Evolutionary conservation across 1,140 invertebrate species (phyloP).

Genomic region (Bacillus rossius): DNA sequence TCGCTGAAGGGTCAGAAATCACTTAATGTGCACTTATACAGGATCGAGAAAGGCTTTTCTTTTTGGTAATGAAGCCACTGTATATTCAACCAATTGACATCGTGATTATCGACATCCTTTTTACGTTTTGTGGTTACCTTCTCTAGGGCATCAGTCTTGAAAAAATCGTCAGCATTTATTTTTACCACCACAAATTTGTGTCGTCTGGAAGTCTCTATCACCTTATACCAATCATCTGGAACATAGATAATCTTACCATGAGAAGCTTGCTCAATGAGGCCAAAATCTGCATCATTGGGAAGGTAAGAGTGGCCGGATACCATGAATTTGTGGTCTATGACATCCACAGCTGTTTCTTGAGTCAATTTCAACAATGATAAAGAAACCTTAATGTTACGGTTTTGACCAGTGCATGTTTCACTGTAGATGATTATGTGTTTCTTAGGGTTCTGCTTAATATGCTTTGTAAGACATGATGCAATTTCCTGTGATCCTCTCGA

Average conservation of each 20-base stretch:
- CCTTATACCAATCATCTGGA: slow-evolving; percentile 7
- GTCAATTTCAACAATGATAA: too few species aligned
- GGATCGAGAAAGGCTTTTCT: neutral
- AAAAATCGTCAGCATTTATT: too few species aligned
- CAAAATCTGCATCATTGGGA: slow-evolving; percentile 15
- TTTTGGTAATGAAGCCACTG: slow-evolving; percentile 8
- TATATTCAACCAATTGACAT: slow-evolving; percentile 13
- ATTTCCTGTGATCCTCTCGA: too few species aligned
- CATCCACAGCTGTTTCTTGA: neutral
- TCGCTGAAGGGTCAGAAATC: too few species aligned
- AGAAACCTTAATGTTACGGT: too few species aligned
- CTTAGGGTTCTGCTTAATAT: too few species aligned
- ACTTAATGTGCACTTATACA: too few species aligned
- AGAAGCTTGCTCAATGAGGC: too few species aligned
- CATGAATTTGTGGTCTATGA: slow-evolving; percentile 14
- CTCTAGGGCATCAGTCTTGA: neutral
- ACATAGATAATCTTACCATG: slow-evolving; percentile 6
- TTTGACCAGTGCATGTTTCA: too few species aligned
- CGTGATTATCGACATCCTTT: neutral
- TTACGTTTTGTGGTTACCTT: slow-evolving; percentile 11
- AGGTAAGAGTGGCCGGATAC: slow-evolving; percentile 11
- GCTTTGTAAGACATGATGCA: too few species aligned
- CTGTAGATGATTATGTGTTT: too few species aligned
- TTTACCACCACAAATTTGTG: slow-evolving; percentile 1
- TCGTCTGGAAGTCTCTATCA: slow-evolving; percentile 1